Evolutionary conservation across 2,888 invertebrate species (phyloP), one percentile per base, ranked within the genome.

Genomic region (Nipponacmea schrenckii): DNA sequence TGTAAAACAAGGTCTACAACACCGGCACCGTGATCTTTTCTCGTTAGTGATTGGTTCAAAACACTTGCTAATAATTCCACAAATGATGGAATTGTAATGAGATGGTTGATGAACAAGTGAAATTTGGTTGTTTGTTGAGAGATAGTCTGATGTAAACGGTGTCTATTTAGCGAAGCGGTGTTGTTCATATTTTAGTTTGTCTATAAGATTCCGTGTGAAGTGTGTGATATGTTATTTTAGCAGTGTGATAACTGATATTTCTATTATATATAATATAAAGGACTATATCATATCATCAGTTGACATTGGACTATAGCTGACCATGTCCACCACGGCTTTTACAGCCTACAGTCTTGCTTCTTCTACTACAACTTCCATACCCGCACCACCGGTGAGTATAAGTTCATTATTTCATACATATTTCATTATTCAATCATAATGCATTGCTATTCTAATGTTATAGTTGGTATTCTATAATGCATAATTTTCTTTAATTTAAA

Each of bases 41-140:
- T 56, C 56, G 56, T 56, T 56, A 56, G 56, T 24, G 56, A 56
- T 56, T 56, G 56, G 56, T 56, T 56, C 24, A 56, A 56, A 56
- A 56, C 56, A 56, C 56, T 56, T 56, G 56, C 56, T 56, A 56
- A 56, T 56, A 56, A 56, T 24, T 56, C 56, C 56, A 56, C 56
- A 56, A 56, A 56, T 56, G 56, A 56, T 56, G 56, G 56, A 56
- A 56, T 56, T 56, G 56, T 56, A 56, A 56, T 56, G 56, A 56
- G 56, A 56, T 24, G 56, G 20, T 24, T 24, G 20, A 24, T 24
- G 56, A 24, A 56, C 20, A 20, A 56, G 24, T 20, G 20, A 24
- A 56, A 56, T 56, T 56, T 56, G 20, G 56, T 20, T 56, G 56
- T 56, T 56, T 56, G 56, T 56, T 56, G 56, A 56, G 56, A 20